phyloP scores from a whole-genome alignment of 2,888 invertebrate genomes.

The Scrobipalpa atriplicella region DNA sequence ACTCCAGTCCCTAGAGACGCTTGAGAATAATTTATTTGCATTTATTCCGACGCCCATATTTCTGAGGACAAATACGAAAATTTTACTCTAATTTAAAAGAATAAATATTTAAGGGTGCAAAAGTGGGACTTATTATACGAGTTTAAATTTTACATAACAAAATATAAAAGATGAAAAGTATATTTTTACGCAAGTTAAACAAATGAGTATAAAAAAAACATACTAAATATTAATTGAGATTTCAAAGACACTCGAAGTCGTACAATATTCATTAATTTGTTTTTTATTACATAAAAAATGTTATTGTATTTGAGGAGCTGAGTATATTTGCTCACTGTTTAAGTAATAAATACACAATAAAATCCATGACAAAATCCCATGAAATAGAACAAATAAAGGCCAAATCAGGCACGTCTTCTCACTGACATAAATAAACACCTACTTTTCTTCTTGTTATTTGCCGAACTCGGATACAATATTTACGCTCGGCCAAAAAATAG shows the following conservation, averaged over 20 bases:
- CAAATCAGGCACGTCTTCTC: background rate
- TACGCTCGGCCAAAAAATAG: conserved; percentile 11
- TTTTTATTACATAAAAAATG: too few species aligned
- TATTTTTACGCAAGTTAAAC: too few species aligned
- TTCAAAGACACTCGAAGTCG: too few species aligned
- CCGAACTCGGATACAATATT: conserved; percentile 12
- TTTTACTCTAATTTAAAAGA: background rate
- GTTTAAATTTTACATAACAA: background rate
- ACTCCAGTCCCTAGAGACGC: background rate
- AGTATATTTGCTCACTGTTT: too few species aligned
- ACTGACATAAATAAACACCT: conserved; percentile 8
- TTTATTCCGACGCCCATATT: conserved; percentile 17
- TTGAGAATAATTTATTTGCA: conserved; percentile 28
- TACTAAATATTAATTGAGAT: too few species aligned
- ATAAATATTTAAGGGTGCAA: background rate
- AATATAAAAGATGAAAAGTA: too few species aligned
- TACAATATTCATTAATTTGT: too few species aligned
- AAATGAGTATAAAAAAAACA: too few species aligned
- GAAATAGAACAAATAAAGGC: background rate
- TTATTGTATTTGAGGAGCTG: too few species aligned
- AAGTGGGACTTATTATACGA: background rate
- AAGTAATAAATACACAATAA: background rate
- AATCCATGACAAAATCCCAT: background rate
- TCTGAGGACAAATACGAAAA: conserved; percentile 2
- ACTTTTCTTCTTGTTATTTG: conserved; percentile 11